Conservation (phyloP, 1,140 invertebrate genomes). For the Lysiphlebus fabarum region DNA sequence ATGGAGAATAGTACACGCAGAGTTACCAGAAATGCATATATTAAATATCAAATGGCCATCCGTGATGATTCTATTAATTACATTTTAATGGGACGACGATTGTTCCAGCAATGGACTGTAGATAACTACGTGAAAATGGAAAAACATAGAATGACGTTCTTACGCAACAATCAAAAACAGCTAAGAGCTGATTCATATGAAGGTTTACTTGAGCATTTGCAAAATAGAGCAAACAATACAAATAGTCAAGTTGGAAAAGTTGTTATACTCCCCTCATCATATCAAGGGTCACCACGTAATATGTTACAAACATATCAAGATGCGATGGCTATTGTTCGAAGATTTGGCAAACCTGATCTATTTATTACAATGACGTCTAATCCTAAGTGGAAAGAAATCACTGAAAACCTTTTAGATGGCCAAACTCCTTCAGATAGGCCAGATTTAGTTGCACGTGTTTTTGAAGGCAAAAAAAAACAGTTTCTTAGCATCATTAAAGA, state of each 20-base stretch:
- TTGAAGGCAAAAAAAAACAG: constrained; percentile 1
- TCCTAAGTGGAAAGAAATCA: constrained; percentile 29
- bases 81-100: neutral
- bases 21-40: constrained; percentile 5
- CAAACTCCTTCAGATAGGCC: neutral
- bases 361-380: constrained; percentile 36
- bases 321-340: constrained; percentile 18
- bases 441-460: constrained; percentile 15
- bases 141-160: constrained; percentile 24
- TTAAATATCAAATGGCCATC: constrained; percentile 22
- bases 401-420: neutral
- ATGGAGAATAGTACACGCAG: neutral
- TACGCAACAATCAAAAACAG: constrained; percentile 28
- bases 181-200: constrained; percentile 29
- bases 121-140: constrained; percentile 22
- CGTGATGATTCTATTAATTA: constrained; percentile 41
- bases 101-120: neutral
- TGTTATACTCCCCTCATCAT: constrained; percentile 26
- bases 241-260: constrained; percentile 25
- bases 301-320: constrained; percentile 26
- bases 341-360: constrained; percentile 17
- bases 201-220: constrained; percentile 24
- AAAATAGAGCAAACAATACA: constrained; percentile 24
- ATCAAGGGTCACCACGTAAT: constrained; percentile 23
- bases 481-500: constrained; percentile 3